phyloP scores from a whole-genome alignment of 92 coral and sea anemone genomes.

The Hydrozoanthus gracilis region DNA sequence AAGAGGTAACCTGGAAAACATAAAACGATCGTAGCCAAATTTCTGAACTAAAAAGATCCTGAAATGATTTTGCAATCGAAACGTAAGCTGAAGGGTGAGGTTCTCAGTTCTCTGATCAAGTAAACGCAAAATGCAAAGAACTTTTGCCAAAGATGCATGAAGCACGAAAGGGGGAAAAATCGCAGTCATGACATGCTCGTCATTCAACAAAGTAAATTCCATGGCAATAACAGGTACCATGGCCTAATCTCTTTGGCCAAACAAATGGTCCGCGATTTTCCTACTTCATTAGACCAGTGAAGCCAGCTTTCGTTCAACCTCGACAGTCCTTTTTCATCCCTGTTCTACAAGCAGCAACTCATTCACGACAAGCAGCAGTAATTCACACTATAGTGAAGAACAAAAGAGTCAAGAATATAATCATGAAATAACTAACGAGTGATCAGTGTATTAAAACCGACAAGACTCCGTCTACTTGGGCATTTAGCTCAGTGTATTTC shows the following conservation, averaged over 20 bases:
- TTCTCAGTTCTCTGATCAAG: constrained; percentile 13
- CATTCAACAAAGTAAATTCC: constrained; percentile 2
- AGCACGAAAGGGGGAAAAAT: constrained; percentile 47
- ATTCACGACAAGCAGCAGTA: not conserved
- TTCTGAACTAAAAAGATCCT: constrained; percentile 56
- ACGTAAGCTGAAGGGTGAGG: not conserved
- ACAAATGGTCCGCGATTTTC: constrained; percentile 3
- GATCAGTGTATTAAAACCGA: constrained; percentile 1
- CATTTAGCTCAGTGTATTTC: not conserved
- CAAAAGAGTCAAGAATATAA: constrained; percentile 3
- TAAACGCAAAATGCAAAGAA: constrained; percentile 49
- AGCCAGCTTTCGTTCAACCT: not conserved
- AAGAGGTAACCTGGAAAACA: constrained; percentile 38
- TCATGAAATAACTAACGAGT: not conserved
- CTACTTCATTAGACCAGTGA: not conserved
- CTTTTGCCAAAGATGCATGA: constrained; percentile 58
- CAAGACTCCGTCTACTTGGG: not conserved
- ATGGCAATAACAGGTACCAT: not conserved
- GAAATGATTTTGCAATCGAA: not conserved
- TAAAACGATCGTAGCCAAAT: constrained; percentile 47
- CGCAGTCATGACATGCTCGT: constrained; percentile 60
- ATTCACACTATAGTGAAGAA: constrained; percentile 1
- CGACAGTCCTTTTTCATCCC: not conserved
- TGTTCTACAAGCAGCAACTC: no score
- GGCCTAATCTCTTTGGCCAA: not conserved